A percentile compares a stretch with the other conserved stretches of the same genome.
These are phyloP conservation scores for Podarcis muralis DNA, from an alignment of 2,113 vertebrate species.

Conservation along the genomic window DNA sequence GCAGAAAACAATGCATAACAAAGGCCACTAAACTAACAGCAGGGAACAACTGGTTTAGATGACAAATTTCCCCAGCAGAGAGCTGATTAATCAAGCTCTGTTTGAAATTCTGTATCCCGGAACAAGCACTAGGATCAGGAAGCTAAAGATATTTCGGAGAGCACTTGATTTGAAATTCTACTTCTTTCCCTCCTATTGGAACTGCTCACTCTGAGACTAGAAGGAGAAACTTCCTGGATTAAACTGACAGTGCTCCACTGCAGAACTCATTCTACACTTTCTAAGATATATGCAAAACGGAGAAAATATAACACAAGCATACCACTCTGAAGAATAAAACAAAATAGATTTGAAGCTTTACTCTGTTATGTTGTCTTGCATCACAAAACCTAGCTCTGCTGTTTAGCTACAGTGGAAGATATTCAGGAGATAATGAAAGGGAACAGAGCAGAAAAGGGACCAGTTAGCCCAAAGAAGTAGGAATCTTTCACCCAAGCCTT, in stretches of 20 bases:
- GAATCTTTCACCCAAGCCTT: not conserved
- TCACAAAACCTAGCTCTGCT: not conserved
- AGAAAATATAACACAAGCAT: not conserved
- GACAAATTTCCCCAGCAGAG: not conserved
- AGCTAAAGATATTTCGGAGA: not conserved
- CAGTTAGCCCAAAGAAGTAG: not conserved
- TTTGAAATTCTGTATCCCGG: constrained; percentile 1
- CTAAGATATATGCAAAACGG: no score
- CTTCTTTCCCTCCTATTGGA: not conserved
- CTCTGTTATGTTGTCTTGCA: not conserved
- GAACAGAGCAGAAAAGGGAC: not conserved
- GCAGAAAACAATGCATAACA: not conserved
- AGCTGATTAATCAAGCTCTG: constrained; percentile 1
- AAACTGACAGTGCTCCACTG: not conserved
- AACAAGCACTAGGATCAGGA: not conserved
- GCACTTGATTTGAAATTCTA: not conserved
- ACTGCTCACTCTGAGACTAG: not conserved
- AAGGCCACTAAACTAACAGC: not conserved
- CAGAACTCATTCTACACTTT: not conserved
- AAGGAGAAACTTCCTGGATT: not conserved
- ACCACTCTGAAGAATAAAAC: not conserved
- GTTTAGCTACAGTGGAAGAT: not conserved
- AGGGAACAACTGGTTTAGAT: not conserved
- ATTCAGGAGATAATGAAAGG: not conserved
- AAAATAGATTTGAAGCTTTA: not conserved